Evolutionary conservation across 2,113 vertebrate genomes (phyloP), one percentile per base, ranked within the genome.

Genomic region (Menura novaehollandiae): DNA sequence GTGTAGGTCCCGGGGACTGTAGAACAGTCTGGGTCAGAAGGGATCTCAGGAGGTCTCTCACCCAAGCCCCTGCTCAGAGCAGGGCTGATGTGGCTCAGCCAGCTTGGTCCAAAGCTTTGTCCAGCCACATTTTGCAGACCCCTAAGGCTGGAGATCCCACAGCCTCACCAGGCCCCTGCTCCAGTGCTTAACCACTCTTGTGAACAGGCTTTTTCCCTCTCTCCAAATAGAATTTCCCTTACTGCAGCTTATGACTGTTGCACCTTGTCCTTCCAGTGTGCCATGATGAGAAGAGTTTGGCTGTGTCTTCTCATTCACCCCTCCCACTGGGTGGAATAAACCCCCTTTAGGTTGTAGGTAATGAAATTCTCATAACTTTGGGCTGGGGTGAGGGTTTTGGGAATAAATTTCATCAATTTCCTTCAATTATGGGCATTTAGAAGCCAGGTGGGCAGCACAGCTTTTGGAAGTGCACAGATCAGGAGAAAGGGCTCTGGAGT

Each of bases 141-240:
- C 79, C 35, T 33, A 14, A 28, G 88, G 13, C 67, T 78, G 87
- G 77, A 63, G n/a, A 49, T 69, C 6, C 28, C 74, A 12, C 33
- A 85, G 62, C 43, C 85, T 72, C 1, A 1, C 53, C 6, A 1
- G 39, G 52, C 24, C 47, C 58, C n/a, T 83, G 79, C 88, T 96
- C 95, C 92, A 88, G 96, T 95, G 96, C 92, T 96, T 97, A 95
- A 94, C 88, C 63, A 79, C 95, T 92, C 94, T 13, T 91, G 88
- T 52, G 92, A 93, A 44, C 58, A 49, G 56, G 44, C 89, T 85
- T 86, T 68, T 84, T 33, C 80, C 87, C 72, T 73, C 28, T 37
- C 14, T 52, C 53, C 13, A 3, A 26, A 0, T 21, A 80, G 92
- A 90, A 26, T 58, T 75, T 58, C 67, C 94, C 88, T 59, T 69